These are phyloP conservation scores for Dione juno DNA, from an alignment of 2,888 invertebrate species.

Conservation along the genomic window DNA sequence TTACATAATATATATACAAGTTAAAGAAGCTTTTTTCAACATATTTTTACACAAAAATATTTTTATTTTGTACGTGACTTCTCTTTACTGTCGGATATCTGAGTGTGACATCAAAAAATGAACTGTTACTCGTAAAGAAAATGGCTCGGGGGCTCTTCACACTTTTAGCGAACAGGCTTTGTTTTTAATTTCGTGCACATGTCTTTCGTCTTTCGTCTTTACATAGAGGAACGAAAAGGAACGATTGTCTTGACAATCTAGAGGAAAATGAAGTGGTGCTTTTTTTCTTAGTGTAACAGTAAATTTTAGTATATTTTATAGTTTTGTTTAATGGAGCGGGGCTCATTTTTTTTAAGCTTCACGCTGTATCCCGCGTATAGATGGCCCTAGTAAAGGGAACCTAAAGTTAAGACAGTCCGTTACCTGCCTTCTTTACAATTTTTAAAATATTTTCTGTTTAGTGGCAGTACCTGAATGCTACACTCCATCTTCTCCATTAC, in stretches of 20 bases:
- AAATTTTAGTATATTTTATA: background rate
- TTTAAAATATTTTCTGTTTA: too few relatives aligned
- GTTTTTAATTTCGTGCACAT: slow-evolving; percentile 25
- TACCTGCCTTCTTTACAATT: too few relatives aligned
- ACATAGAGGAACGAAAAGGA: background rate
- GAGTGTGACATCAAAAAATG: slow-evolving; percentile 20
- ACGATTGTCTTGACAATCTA: background rate
- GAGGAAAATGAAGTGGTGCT: background rate
- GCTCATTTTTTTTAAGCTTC: too few relatives aligned
- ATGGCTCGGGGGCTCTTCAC: slow-evolving; percentile 18
- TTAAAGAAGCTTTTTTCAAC: too few relatives aligned
- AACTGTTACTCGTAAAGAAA: slow-evolving; percentile 16
- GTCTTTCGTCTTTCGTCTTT: slow-evolving; percentile 10
- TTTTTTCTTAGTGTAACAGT: background rate
- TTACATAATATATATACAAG: too few relatives aligned
- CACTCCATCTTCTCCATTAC: too few relatives aligned
- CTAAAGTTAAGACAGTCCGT: too few relatives aligned
- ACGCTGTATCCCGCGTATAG: too few relatives aligned
- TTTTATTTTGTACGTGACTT: slow-evolving; percentile 3
- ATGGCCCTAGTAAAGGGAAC: too few relatives aligned
- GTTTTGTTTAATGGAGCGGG: too few relatives aligned
- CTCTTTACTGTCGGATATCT: slow-evolving; percentile 4
- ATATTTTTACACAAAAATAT: background rate
- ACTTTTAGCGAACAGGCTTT: slow-evolving; percentile 8
- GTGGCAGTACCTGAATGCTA: too few relatives aligned